phyloP scores from a whole-genome alignment of 35 echinoderm and acorn worm species.

The Lytechinus pictus region DNA sequence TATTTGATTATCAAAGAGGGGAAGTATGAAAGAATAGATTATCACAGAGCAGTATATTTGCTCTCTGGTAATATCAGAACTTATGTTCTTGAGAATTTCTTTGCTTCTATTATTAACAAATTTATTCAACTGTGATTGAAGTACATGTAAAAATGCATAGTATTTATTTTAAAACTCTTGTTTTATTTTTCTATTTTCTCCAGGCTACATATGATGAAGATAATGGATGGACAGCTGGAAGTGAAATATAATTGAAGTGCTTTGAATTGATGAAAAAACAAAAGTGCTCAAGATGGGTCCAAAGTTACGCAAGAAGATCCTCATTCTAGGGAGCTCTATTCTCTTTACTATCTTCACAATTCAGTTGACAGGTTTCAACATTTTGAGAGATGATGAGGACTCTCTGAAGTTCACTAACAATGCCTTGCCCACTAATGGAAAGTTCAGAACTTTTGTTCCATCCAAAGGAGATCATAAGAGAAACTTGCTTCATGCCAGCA shows the following conservation, averaged over 20 bases:
- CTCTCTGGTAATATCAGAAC: not conserved
- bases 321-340: not conserved
- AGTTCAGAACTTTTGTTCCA: constrained; percentile 30
- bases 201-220: not conserved
- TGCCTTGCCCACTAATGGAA: not conserved
- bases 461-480: not conserved
- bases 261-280: not conserved
- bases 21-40: not conserved
- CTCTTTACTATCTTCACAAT: constrained; percentile 42
- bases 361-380: constrained; percentile 29
- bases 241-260: not conserved
- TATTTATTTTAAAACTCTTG: not conserved
- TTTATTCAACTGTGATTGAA: not conserved
- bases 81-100: not conserved
- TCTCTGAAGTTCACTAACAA: not conserved
- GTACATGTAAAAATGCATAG: not conserved
- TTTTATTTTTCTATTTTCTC: not conserved
- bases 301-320: constrained; percentile 14
- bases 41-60: not conserved
- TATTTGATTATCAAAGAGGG: not conserved
- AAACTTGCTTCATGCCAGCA: not conserved
- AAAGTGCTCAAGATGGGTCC: constrained; percentile 26
- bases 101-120: not conserved
- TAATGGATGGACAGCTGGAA: not conserved
- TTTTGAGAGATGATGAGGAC: not conserved